Percentiles rank a stretch among this genome's conserved stretches.
Evolutionary conservation across 2,888 invertebrate species (phyloP).

Genomic region (Dastarcus helophoroides): DNA sequence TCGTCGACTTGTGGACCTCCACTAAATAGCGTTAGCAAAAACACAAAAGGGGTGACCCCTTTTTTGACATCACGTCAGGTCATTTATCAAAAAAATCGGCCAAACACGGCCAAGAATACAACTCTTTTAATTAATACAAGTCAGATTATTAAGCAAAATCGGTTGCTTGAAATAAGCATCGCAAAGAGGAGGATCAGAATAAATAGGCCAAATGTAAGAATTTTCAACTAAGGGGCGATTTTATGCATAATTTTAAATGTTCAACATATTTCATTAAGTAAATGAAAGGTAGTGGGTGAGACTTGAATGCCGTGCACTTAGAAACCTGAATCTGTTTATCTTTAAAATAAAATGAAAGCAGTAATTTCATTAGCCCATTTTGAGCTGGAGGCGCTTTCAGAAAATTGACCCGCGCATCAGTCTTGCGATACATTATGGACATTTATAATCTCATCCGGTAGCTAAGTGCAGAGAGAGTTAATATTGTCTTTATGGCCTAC

Average conservation of each 20-base stretch:
- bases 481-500: slow-evolving; percentile 35
- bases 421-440: slow-evolving; percentile 24
- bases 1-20: no score
- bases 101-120: no score
- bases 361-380: slow-evolving; percentile 24
- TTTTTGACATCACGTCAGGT: no score
- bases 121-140: no score
- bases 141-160: no score
- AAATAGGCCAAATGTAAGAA: no score
- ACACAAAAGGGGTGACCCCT: no score
- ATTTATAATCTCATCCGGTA: slow-evolving; percentile 13
- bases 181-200: no score
- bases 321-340: slow-evolving; percentile 21
- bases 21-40: no score
- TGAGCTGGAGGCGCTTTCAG: slow-evolving; percentile 17
- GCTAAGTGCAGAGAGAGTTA: slow-evolving; percentile 23
- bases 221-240: slow-evolving; percentile 11
- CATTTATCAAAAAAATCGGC: no score
- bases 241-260: slow-evolving; percentile 21
- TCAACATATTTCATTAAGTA: slow-evolving; percentile 24
- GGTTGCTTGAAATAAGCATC: no score
- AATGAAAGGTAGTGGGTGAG: slow-evolving; percentile 23
- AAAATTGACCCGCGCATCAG: slow-evolving; percentile 22
- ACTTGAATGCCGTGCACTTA: slow-evolving; percentile 27
- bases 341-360: slow-evolving; percentile 25